Evolutionary conservation across 2,113 vertebrate genomes (phyloP).

Genomic region (Leiothrix lutea): DNA sequence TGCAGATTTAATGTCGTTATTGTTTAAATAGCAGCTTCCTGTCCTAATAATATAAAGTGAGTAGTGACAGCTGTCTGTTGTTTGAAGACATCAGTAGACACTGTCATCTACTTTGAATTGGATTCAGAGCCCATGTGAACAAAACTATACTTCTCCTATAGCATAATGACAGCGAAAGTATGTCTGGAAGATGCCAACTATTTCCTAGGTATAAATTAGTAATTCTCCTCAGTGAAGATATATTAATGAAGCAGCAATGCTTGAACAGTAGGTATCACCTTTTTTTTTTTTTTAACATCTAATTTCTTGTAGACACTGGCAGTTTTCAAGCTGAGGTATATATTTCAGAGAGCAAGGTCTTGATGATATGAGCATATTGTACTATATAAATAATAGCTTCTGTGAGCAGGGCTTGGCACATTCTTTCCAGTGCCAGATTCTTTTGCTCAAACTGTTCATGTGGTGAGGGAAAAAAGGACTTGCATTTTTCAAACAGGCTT

Average conservation of each 20-base stretch:
- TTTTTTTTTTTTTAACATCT: background rate
- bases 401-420: constrained; percentile 6
- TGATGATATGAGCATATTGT: constrained; percentile 54
- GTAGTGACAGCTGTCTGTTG: background rate
- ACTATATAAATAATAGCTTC: constrained; percentile 54
- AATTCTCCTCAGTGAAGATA: background rate
- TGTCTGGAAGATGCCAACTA: background rate
- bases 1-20: background rate
- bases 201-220: constrained; percentile 26
- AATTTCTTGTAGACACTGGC: constrained; percentile 22
- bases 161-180: background rate
- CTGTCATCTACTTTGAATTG: background rate
- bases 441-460: constrained; percentile 8
- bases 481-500: constrained; percentile 36
- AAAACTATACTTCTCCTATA: background rate
- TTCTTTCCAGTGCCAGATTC: constrained; percentile 21
- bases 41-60: background rate
- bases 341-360: constrained; percentile 54
- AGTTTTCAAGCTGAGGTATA: constrained; percentile 51
- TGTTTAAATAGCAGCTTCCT: background rate
- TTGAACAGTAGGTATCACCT: constrained; percentile 9
- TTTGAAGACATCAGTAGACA: background rate
- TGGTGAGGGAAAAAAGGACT: background rate
- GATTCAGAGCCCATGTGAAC: background rate
- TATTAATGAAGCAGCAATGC: background rate